Evolutionary conservation across 2,113 vertebrate species (phyloP), one percentile per base, ranked within the genome.

Genomic region (Hiodon tergisus): DNA sequence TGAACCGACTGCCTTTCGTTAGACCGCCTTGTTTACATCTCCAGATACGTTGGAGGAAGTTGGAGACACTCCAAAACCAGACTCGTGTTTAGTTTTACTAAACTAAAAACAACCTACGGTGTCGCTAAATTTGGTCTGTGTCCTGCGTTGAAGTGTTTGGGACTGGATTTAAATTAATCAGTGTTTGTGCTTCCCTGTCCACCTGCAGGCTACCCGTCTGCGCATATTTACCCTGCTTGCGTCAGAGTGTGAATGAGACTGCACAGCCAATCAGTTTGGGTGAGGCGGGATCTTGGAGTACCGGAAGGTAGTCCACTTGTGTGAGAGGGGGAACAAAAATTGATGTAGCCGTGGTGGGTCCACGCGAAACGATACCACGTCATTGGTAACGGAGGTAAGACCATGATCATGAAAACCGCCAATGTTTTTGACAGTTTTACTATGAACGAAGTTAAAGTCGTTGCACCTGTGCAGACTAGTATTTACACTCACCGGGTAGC

Each of bases 231-330:
- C 52, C n/a, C 0, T n/a, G 51, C 55, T 59, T 14, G 9, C 58
- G 58, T 59, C 58, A 14, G 14, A 3, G 17, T 3, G 0, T 63
- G 6, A 4, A 63, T 13, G 14, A 66, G n/a, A 55, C 13, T 78
- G 69, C 78, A 82, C 79, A 74, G 79, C 81, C 80, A 74, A 80
- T 85, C 58, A 80, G 81, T 82, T 70, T 71, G 31, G 2, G 48
- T 31, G 31, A 58, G 55, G 6, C 57, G 59, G 67, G 31, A 65
- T 46, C 8, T 71, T 6, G 72, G 31, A 47, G 55, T 48, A 11
- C 54, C 11, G 68, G 57, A 57, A 55, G 14, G n/a, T 69, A 54
- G 8, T 68, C 6, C 52, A 2, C 6, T 17, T 63, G n/a, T 63
- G 17, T 71, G 16, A 67, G 48, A 61, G 62, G 71, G 54, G 67